Evolutionary conservation across 2,113 vertebrate genomes (phyloP), one percentile per base, ranked within the genome.

Genomic region (Coptodon rendalli): DNA sequence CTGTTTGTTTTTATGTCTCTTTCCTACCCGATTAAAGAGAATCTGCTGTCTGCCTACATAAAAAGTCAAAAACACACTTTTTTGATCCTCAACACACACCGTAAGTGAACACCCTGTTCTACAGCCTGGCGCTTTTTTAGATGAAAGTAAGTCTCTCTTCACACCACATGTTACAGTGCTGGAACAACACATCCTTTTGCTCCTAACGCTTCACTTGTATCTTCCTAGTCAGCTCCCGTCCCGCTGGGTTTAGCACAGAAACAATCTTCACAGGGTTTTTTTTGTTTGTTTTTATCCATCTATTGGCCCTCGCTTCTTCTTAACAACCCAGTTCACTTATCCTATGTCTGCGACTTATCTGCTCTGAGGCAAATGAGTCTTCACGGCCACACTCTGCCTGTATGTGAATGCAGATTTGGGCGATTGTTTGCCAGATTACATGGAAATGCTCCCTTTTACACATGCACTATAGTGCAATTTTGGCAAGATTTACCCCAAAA

Each of bases 401-500:
- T 22, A 50, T 54, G 81, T 36, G 53, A 87, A 83, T 83, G 83
- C 87, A 87, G 86, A 87, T 90, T 85, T 89, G 80, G 79, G 86
- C 45, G 73, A 45, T 71, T 84, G 24, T 84, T 78, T 31, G 29
- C 59, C n/a, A 56, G 27, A n/a, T 57, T 38, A 19, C 80, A 82
- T 43, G 61, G 3, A 86, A 61, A 68, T 12, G 27, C 61, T 89
- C 63, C 43, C 45, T 82, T 81, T 80, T 63, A 57, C 24, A 82
- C 56, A 57, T 83, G 48, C 48, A 56, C 34, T 24, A 14, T 43
- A 6, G 29, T 68, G 50, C 52, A 53, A 27, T 78, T 91, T 66
- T 81, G 38, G 57, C 38, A 56, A 5, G 83, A 89, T 91, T 90
- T 85, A 84, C 14, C 14, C 87, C 89, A 93, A 89, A 36, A 66